Conservation (phyloP, 1,140 invertebrate species). For the Mactra quadrangularis region DNA sequence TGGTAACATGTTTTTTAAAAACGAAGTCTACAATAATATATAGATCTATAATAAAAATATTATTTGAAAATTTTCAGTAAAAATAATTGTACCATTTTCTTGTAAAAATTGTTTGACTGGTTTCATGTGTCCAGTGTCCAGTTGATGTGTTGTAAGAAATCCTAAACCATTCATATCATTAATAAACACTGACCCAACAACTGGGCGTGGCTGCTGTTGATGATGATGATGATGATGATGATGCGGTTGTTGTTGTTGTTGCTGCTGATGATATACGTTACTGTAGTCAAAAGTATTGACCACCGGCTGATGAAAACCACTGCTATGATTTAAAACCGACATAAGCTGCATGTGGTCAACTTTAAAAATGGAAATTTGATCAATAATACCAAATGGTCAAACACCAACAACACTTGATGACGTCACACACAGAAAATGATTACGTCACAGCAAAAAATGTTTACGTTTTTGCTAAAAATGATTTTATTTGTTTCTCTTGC, state of each 20-base stretch:
- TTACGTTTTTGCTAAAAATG: no score
- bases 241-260: neutral
- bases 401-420: no score
- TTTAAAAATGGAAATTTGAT: neutral
- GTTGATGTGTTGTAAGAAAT: slow-evolving; percentile 4
- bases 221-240: slow-evolving; percentile 33
- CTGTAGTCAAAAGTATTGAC: neutral
- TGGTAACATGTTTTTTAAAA: no score
- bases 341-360: slow-evolving; percentile 49
- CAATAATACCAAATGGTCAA: no score
- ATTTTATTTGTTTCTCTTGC: no score
- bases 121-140: slow-evolving; percentile 31
- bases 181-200: slow-evolving; percentile 25
- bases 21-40: no score
- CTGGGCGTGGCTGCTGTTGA: slow-evolving; percentile 7
- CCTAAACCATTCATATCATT: slow-evolving; percentile 52
- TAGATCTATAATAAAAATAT: no score
- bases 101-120: slow-evolving; percentile 6
- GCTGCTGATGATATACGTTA: neutral
- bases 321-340: slow-evolving; percentile 29
- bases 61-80: no score
- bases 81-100: slow-evolving; percentile 7
- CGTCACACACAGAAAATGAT: no score
- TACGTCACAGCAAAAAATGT: no score
- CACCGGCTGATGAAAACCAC: slow-evolving; percentile 2